A percentile compares a stretch with the other conserved stretches of the same genome.
Evolutionary conservation across 2,797 vertebrate genomes (phyloP).

Genomic region (Momotus momota): DNA sequence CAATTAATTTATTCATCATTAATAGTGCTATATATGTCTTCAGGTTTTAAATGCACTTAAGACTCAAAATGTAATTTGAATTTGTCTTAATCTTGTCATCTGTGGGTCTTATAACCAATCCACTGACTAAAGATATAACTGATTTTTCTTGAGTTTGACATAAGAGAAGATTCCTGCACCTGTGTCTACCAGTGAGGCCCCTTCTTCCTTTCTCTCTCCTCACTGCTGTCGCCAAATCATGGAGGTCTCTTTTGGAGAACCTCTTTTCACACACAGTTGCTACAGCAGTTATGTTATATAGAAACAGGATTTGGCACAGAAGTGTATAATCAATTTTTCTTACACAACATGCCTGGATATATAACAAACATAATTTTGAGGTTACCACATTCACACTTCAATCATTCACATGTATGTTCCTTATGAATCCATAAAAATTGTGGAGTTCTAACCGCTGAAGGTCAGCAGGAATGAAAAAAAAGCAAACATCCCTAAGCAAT

Average conservation of each 20-base stretch:
- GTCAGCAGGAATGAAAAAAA: not conserved
- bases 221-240: not conserved
- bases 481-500: not conserved
- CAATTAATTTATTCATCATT: not conserved
- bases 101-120: not conserved
- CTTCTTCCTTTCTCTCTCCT: not conserved
- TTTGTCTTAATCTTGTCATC: not conserved
- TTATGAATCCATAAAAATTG: not conserved
- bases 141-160: not conserved
- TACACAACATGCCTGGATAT: not conserved
- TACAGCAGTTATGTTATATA: not conserved
- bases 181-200: not conserved
- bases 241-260: not conserved
- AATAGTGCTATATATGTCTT: not conserved
- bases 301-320: not conserved
- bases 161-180: not conserved
- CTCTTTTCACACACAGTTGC: not conserved
- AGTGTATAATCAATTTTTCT: not conserved
- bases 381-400: not conserved
- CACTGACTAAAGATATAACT: not conserved
- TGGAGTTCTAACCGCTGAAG: not conserved
- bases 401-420: not conserved
- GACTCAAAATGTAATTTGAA: not conserved
- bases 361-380: not conserved
- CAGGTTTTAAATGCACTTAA: not conserved